A percentile compares a stretch with the other conserved stretches of the same genome.
Conservation (phyloP, 1,140 invertebrate species). For the Micrasema longulum region DNA sequence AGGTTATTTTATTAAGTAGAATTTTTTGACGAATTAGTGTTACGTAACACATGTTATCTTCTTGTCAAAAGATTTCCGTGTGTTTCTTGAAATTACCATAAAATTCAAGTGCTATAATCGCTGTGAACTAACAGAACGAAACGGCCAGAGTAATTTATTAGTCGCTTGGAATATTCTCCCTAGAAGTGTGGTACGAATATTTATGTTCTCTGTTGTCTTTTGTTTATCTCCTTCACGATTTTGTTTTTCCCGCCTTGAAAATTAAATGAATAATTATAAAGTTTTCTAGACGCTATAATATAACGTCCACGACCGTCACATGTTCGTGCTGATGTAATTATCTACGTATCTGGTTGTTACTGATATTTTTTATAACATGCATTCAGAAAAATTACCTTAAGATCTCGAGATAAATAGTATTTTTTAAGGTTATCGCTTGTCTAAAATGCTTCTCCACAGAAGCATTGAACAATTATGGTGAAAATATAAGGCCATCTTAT, state of each 20-base stretch:
- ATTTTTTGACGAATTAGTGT: conserved; percentile 4
- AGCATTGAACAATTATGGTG: conserved; percentile 7
- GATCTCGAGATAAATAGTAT: too few species aligned
- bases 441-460: not conserved
- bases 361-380: too few species aligned
- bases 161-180: not conserved
- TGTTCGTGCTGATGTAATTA: too few species aligned
- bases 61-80: conserved; percentile 1
- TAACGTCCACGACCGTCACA: too few species aligned
- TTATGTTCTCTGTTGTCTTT: conserved; percentile 13
- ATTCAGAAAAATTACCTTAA: too few species aligned
- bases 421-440: not conserved
- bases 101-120: conserved; percentile 4
- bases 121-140: not conserved
- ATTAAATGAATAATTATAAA: conserved; percentile 4
- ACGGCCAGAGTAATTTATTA: conserved; percentile 19
- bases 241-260: conserved; percentile 11
- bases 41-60: conserved; percentile 27
- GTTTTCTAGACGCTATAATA: conserved; percentile 6
- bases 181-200: conserved; percentile 10
- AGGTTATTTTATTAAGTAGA: not conserved
- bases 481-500: conserved; percentile 1
- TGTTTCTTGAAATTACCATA: conserved; percentile 25
- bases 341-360: too few species aligned
- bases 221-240: conserved; percentile 28